Conservation (phyloP, 2,888 invertebrate genomes). For the Aproaerema taeniolella region DNA sequence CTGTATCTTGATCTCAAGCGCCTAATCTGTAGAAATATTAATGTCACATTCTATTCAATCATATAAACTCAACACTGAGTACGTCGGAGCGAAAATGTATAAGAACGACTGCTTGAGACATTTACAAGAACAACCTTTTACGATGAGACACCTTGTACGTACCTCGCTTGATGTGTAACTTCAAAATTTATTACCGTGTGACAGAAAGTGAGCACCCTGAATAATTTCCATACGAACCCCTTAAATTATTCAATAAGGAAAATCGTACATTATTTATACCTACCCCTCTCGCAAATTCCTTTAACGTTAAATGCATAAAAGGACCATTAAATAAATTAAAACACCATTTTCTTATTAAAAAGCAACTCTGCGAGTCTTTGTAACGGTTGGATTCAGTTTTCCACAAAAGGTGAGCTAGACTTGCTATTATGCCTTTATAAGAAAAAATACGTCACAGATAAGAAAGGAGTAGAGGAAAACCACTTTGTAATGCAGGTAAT, state of each 20-base stretch:
- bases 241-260: conserved; percentile 1
- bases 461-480: conserved; percentile 41
- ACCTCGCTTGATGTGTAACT: too few relatives aligned
- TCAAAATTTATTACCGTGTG: neutral
- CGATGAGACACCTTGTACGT: too few relatives aligned
- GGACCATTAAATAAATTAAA: conserved; percentile 11
- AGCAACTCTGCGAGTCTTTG: too few relatives aligned
- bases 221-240: neutral
- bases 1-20: too few relatives aligned
- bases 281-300: neutral
- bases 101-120: too few relatives aligned
- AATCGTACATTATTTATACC: neutral
- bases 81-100: too few relatives aligned
- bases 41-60: too few relatives aligned
- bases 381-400: too few relatives aligned
- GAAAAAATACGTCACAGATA: conserved; percentile 43
- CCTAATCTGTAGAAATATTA: too few relatives aligned
- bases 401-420: conserved; percentile 41
- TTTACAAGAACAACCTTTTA: too few relatives aligned
- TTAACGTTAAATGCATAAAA: neutral
- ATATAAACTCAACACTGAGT: too few relatives aligned
- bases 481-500: conserved; percentile 54
- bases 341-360: neutral
- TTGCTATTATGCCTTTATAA: conserved; percentile 40
- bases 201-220: neutral